Evolutionary conservation across 2,888 invertebrate genomes (phyloP).

Genomic region (Pterobdella sp.): DNA sequence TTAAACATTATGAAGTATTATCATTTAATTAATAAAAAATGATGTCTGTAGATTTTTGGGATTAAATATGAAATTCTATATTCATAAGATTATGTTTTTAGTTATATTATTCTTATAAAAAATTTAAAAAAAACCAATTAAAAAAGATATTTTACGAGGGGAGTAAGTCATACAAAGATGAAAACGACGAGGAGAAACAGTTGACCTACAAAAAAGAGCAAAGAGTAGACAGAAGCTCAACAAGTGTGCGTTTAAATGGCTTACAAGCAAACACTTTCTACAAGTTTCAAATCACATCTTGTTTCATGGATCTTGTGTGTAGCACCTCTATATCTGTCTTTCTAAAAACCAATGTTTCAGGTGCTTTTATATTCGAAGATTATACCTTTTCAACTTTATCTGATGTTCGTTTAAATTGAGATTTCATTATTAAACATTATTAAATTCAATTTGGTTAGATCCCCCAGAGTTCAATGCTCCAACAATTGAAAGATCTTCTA

Average conservation of each 20-base stretch:
- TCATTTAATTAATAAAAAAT: background rate
- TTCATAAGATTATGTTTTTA: too few relatives aligned
- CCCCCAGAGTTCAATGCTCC: slow-evolving; percentile 15
- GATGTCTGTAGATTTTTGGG: background rate
- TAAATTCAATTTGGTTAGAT: too few relatives aligned
- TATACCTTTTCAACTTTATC: background rate
- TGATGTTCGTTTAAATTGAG: background rate
- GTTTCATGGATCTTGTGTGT: slow-evolving; percentile 20
- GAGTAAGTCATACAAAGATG: slow-evolving; percentile 18
- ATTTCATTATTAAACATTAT: too few relatives aligned
- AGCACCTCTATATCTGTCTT: slow-evolving; percentile 3
- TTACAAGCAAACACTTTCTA: slow-evolving; percentile 15
- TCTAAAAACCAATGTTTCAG: background rate
- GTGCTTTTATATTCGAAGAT: background rate
- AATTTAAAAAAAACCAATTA: background rate
- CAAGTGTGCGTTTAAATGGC: background rate
- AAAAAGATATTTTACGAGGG: slow-evolving; percentile 18
- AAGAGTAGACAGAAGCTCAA: slow-evolving; percentile 2
- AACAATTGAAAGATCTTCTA: background rate
- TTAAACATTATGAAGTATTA: slow-evolving; percentile 20
- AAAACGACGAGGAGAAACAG: slow-evolving; percentile 5
- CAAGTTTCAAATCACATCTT: slow-evolving; percentile 12
- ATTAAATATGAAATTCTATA: too few relatives aligned
- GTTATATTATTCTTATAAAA: too few relatives aligned
- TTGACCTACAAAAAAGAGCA: slow-evolving; percentile 12